Evolutionary conservation across 2,888 invertebrate genomes (phyloP), one percentile per base, ranked within the genome.

Genomic region (Andrena dorsata): DNA sequence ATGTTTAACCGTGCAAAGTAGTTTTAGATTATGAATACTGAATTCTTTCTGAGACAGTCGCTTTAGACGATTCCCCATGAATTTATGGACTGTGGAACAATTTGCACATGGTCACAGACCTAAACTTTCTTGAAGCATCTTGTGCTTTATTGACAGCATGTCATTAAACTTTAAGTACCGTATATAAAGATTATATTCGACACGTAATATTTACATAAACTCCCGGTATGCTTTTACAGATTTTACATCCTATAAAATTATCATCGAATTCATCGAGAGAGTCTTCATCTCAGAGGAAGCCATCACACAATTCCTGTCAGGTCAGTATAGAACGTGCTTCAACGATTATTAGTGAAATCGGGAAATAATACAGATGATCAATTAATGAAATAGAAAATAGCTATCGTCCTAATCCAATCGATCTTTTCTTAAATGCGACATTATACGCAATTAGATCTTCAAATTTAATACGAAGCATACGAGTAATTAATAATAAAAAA

Each of bases 191-290:
- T 51, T 41, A 49, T 10, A 23, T 3, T 32, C 2, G 5, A 41
- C 16, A 56, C 23, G 10, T 32, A 28, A 53, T 64, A 20, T 65
- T 56, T 60, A n/a, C 41, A 68, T 74, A 60, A 69, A 47, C 35
- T 51, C 53, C 28, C 76, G 79, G 28, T 26, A 69, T 61, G 64
- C 86, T 81, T 84, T 87, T 88, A 80, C 87, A 94, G 94, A 94
- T 94, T 88, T 93, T 95, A 91, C 95, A 95, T 93, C 94, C 95
- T 90, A 94, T 95, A 94, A 95, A 95, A 93, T 90, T 94, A 91
- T 94, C 94, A 88, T 95, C 95, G 86, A 93, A 95, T 88, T 95
- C 95, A 84, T 95, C 95, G 70, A 94, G 95, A 91, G 95, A 95
- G 90, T 94, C 94, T 82, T 93, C 93, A 85, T 93, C 94, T 87